Percentiles rank a stretch among this genome's conserved stretches.
phyloP scores from a whole-genome alignment of 2,113 vertebrate species.

The Rhagologus leucostigma region DNA sequence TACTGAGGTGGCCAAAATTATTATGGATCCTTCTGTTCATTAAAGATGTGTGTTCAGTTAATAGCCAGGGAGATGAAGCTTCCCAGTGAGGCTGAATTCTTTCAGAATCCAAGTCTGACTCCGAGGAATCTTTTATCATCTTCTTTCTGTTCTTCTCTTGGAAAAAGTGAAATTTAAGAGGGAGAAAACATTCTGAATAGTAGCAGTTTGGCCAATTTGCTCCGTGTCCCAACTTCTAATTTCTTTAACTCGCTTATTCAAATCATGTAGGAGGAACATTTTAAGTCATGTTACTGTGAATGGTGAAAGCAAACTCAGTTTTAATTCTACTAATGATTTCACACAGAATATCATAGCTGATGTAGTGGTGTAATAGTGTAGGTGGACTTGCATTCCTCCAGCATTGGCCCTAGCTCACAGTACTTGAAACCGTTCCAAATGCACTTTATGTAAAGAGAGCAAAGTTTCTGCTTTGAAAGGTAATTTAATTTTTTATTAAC shows the following conservation, averaged over 20 bases:
- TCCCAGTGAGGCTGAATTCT: conserved; percentile 5
- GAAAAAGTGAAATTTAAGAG: neutral
- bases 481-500: neutral
- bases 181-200: neutral
- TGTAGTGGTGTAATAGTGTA: neutral
- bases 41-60: neutral
- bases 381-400: neutral
- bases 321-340: neutral
- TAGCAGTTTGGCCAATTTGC: neutral
- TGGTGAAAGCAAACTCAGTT: neutral
- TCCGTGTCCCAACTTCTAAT: neutral
- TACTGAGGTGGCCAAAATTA: neutral
- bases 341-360: neutral
- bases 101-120: conserved; percentile 7
- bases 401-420: neutral
- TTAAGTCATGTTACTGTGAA: neutral
- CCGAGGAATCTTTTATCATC: conserved; percentile 17
- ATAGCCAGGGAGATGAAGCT: neutral
- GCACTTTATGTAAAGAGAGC: neutral
- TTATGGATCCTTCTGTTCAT: neutral
- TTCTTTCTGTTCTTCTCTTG: neutral
- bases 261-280: neutral
- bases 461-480: neutral
- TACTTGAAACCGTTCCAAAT: neutral
- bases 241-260: neutral